Conservation (phyloP, 2,888 invertebrate genomes). For the Zelleria hepariella region DNA sequence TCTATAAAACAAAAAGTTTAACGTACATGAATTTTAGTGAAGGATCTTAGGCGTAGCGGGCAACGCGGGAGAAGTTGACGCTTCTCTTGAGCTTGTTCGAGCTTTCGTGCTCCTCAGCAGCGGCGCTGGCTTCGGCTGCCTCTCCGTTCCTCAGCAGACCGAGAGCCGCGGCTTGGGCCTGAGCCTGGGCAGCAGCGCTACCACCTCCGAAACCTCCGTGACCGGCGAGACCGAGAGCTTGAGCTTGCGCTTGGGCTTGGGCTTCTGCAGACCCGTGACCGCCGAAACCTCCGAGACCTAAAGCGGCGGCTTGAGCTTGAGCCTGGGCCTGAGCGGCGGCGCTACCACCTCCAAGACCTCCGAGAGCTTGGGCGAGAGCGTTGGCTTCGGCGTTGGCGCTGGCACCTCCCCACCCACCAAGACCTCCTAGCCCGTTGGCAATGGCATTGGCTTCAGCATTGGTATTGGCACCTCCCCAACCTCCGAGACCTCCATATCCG, state of each 20-base stretch:
- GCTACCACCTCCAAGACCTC: background rate
- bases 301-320: background rate
- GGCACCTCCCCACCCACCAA: no score
- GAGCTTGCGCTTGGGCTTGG: background rate
- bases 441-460: background rate
- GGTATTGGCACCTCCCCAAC: no score
- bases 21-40: background rate
- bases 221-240: background rate
- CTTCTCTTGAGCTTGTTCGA: background rate
- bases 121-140: background rate
- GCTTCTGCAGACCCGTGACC: background rate
- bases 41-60: background rate
- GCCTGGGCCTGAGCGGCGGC: constrained; percentile 2
- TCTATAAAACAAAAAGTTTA: no score
- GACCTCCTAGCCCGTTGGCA: no score
- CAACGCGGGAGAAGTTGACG: background rate
- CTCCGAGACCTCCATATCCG: no score
- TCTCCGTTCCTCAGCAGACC: background rate
- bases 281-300: background rate
- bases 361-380: background rate
- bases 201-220: background rate
- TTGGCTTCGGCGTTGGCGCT: background rate
- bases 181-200: background rate
- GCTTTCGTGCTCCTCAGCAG: background rate
- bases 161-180: background rate